phyloP scores from a whole-genome alignment of 2,888 invertebrate species.

The Rhopalosiphum nymphaeae region DNA sequence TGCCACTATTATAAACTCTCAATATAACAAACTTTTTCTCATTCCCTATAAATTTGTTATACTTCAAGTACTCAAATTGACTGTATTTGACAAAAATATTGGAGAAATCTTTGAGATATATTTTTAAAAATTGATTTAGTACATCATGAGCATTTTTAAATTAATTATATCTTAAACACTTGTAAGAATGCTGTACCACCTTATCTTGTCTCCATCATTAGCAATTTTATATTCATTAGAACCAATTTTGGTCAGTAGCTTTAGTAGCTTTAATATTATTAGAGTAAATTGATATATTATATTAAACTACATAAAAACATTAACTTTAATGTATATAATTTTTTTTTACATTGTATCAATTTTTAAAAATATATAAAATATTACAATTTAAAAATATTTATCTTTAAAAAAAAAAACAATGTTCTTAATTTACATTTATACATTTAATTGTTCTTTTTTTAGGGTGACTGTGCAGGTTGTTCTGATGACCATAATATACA shows the following conservation, averaged over 20 bases:
- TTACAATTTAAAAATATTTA: not conserved
- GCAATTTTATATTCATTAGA: not conserved
- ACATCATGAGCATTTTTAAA: not conserved
- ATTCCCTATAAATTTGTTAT: too few species aligned
- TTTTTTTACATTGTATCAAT: not conserved
- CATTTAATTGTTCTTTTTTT: not conserved
- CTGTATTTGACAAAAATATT: not conserved
- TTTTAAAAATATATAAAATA: not conserved
- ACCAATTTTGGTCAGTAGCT: not conserved
- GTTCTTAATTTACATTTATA: not conserved
- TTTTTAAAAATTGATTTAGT: not conserved
- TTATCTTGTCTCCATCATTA: not conserved
- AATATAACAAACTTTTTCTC: too few species aligned
- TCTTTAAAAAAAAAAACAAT: not conserved
- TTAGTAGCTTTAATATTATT: not conserved
- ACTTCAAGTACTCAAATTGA: too few species aligned
- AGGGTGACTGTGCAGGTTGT: slow-evolving; percentile 41
- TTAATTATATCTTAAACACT: not conserved
- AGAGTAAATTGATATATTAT: not conserved
- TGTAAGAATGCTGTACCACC: not conserved
- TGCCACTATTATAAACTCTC: too few species aligned
- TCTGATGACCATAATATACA: slow-evolving; percentile 42
- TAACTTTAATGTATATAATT: not conserved
- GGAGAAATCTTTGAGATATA: not conserved
- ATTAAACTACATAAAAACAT: not conserved